Percentiles rank a stretch among this genome's conserved stretches.
phyloP scores from a whole-genome alignment of 2,888 invertebrate species.

The Drosophila yooni region DNA sequence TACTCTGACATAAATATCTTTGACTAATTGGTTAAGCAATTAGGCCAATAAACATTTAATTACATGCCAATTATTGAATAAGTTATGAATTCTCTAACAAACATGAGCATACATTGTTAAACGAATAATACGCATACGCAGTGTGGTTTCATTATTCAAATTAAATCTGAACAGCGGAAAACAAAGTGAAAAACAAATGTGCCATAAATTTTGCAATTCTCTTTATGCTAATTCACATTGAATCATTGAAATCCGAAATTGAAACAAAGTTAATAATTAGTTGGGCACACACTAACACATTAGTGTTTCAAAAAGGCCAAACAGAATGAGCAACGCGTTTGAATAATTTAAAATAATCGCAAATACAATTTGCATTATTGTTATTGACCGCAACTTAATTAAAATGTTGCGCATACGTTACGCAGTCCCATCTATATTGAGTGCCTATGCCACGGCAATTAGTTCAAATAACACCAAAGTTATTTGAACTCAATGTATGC shows the following conservation, averaged over 20 bases:
- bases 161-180: neutral
- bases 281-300: conserved; percentile 20
- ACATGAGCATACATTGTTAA: conserved; percentile 33
- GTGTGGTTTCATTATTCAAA: conserved; percentile 15
- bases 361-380: conserved; percentile 61
- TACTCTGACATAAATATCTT: conserved; percentile 49
- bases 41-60: conserved; percentile 69
- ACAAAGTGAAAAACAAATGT: conserved; percentile 1
- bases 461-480: conserved; percentile 40
- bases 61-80: conserved; percentile 64
- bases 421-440: conserved; percentile 28
- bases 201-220: conserved; percentile 29
- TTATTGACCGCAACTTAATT: conserved; percentile 75
- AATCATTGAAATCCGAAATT: conserved; percentile 21
- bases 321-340: conserved; percentile 25
- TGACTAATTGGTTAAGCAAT: conserved; percentile 65
- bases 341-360: conserved; percentile 65
- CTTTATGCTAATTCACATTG: conserved; percentile 31
- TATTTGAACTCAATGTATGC: conserved; percentile 41
- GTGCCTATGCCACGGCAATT: conserved; percentile 36
- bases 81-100: conserved; percentile 55
- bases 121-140: conserved; percentile 41
- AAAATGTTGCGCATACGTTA: conserved; percentile 69
- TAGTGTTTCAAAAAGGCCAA: conserved; percentile 22
- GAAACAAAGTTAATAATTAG: conserved; percentile 39